Percentiles rank a stretch among this genome's conserved stretches.
These are phyloP conservation scores for Piprites chloris DNA, from an alignment of 2,113 vertebrate genomes.

Conservation along the genomic window DNA sequence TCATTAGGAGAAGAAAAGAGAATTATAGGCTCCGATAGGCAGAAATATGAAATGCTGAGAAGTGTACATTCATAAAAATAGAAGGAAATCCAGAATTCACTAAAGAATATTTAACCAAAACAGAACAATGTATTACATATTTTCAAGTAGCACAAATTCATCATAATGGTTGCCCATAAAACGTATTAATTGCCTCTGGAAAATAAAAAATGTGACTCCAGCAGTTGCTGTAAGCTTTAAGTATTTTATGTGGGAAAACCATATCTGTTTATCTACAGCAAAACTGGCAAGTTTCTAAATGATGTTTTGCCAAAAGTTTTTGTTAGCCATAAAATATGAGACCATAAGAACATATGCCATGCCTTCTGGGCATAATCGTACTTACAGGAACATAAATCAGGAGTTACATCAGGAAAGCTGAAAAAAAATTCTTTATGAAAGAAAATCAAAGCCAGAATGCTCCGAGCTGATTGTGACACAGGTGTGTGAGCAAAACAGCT, in stretches of 20 bases:
- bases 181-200: not conserved
- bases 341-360: not conserved
- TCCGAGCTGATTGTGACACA: not conserved
- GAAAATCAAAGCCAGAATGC: not conserved
- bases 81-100: not conserved
- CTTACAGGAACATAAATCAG: not conserved
- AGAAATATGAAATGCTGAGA: not conserved
- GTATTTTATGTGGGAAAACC: not conserved
- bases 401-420: not conserved
- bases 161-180: not conserved
- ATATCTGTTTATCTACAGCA: not conserved
- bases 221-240: not conserved
- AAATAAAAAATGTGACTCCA: not conserved
- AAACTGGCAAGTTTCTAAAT: not conserved
- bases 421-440: not conserved
- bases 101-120: not conserved
- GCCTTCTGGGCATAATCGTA: constrained; percentile 8
- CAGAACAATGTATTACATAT: not conserved
- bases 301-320: constrained; percentile 23
- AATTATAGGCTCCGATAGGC: not conserved
- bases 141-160: not conserved
- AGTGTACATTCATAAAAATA: not conserved
- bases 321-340: not conserved
- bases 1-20: not conserved
- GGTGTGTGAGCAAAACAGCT: not conserved